Percentiles rank a stretch among this genome's conserved stretches.
These are phyloP conservation scores for Nycticebus coucang DNA, from an alignment of 2,113 vertebrate genomes.

Conservation along the genomic window DNA sequence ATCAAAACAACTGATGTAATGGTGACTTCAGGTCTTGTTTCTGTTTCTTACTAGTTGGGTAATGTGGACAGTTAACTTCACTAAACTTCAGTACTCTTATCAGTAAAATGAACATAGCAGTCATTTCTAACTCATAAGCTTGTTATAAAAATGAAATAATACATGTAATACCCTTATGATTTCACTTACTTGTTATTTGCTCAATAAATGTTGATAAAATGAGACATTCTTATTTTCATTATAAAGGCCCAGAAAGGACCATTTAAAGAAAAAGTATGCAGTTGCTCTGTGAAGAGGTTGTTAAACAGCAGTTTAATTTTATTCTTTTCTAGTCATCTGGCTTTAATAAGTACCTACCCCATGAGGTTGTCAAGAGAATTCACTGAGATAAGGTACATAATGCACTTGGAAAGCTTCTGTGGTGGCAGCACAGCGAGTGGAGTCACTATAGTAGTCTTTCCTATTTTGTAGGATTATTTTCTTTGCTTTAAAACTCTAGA, in stretches of 20 bases:
- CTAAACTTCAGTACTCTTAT: slow-evolving; percentile 6
- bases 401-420: neutral
- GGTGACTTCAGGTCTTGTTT: neutral
- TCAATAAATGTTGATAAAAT: neutral
- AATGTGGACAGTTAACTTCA: neutral
- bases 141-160: slow-evolving; percentile 26
- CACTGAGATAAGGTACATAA: neutral
- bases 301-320: neutral
- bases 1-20: neutral
- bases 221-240: slow-evolving; percentile 52
- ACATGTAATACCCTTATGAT: neutral
- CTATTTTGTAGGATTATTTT: neutral
- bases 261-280: neutral
- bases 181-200: neutral
- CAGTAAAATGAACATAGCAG: neutral
- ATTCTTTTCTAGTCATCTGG: neutral
- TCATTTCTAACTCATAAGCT: slow-evolving; percentile 8
- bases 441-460: neutral
- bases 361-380: neutral
- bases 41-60: neutral
- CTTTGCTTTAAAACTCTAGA: neutral
- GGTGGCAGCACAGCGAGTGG: too few species aligned
- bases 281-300: neutral
- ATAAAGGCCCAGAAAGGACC: neutral
- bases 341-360: neutral